Conservation (phyloP, 2,888 invertebrate genomes). For the Orthonychiurus folsomi region DNA sequence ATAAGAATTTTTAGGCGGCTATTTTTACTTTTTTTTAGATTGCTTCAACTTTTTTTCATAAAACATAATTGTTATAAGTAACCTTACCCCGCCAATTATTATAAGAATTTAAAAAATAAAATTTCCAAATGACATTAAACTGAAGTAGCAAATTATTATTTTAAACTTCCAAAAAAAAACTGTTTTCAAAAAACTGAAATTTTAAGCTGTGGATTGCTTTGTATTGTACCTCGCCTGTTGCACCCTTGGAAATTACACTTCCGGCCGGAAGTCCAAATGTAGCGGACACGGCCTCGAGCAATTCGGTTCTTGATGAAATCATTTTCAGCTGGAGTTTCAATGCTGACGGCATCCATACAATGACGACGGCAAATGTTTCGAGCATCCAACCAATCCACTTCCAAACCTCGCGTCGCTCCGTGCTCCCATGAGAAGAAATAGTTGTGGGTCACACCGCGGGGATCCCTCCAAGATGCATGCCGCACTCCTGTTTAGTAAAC, state of each 20-base stretch:
- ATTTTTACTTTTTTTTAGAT: no score
- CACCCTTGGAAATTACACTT: constrained; percentile 90
- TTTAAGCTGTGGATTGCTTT: neutral
- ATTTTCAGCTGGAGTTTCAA: constrained; percentile 83
- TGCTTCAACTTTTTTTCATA: no score
- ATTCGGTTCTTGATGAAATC: constrained; percentile 81
- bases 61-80: no score
- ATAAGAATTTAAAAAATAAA: neutral
- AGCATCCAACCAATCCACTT: constrained; percentile 83
- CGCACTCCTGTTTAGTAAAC: constrained; percentile 59
- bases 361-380: constrained; percentile 84
- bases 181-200: neutral
- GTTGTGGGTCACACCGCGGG: constrained; percentile 79
- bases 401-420: constrained; percentile 67
- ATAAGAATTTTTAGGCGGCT: no score
- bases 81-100: no score
- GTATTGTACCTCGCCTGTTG: constrained; percentile 46
- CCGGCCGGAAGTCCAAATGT: constrained; percentile 87
- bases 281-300: constrained; percentile 57
- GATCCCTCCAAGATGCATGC: constrained; percentile 79
- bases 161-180: no score
- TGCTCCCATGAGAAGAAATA: constrained; percentile 85
- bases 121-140: no score
- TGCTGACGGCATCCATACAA: constrained; percentile 84
- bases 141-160: no score